Evolutionary conservation across 1,140 invertebrate species (phyloP).

Genomic region (Eumeta japonica): DNA sequence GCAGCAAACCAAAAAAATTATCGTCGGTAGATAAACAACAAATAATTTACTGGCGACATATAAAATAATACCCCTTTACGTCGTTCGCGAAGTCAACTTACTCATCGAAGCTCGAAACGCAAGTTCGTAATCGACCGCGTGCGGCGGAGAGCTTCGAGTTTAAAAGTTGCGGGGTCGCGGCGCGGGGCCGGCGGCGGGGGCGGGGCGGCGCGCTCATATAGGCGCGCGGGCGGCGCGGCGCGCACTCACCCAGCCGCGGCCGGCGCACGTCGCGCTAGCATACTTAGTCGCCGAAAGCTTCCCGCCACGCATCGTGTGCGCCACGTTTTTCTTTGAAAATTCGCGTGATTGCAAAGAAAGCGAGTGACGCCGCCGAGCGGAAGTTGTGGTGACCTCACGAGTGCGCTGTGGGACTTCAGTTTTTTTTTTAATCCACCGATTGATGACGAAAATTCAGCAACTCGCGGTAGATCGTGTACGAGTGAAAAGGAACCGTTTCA

Average conservation of each 20-base stretch:
- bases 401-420: constrained; percentile 48
- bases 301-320: constrained; percentile 23
- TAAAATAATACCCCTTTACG: too few species aligned
- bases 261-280: constrained; percentile 44
- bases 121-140: too few species aligned
- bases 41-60: too few species aligned
- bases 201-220: constrained; percentile 24
- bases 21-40: too few species aligned
- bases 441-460: constrained; percentile 16
- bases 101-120: too few species aligned
- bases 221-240: constrained; percentile 19
- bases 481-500: constrained; percentile 30
- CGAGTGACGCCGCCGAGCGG: constrained; percentile 40
- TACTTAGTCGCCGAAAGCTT: constrained; percentile 17
- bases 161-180: constrained; percentile 13
- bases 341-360: constrained; percentile 52
- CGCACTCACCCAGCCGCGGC: constrained; percentile 34
- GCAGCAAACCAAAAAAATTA: too few species aligned
- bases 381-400: constrained; percentile 35
- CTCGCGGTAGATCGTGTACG: constrained; percentile 24
- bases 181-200: constrained; percentile 7
- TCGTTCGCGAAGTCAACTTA: too few species aligned
- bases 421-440: constrained; percentile 20
- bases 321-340: constrained; percentile 55
- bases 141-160: constrained; percentile 20